Evolutionary conservation across 37 sponge, comb jelly and placozoan species (phyloP).

Genomic region (Bolinopsis microptera): DNA sequence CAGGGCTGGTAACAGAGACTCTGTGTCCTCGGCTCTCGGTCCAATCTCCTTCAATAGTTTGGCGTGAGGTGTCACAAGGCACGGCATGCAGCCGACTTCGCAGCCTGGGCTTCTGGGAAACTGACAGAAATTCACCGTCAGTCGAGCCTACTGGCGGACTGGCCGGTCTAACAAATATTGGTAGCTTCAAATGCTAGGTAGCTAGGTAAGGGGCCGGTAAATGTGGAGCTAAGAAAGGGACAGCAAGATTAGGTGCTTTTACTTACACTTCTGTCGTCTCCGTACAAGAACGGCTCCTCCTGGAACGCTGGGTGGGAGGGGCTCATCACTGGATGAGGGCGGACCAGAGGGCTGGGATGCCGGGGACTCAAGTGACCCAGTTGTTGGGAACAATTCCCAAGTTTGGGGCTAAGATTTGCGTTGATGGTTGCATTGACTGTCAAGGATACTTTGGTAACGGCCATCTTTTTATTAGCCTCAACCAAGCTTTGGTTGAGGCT

Average conservation of each 20-base stretch:
- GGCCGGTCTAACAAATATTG: no score
- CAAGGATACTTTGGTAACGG: background rate
- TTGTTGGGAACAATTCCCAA: background rate
- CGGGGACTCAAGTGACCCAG: background rate
- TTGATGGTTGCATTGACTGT: background rate
- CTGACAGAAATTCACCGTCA: conserved; percentile 19
- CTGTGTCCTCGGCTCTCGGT: conserved; percentile 13
- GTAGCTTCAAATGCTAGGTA: no score
- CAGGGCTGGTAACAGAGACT: conserved; percentile 2
- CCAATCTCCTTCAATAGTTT: conserved; percentile 5
- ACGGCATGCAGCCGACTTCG: conserved; percentile 49
- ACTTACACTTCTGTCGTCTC: conserved; percentile 64
- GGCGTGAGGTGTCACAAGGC: conserved; percentile 45
- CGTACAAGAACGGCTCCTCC: background rate
- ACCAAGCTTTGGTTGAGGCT: no score
- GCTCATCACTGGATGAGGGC: background rate
- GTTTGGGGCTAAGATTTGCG: background rate
- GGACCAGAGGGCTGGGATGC: background rate
- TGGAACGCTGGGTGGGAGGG: conserved; percentile 7
- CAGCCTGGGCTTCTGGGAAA: conserved; percentile 60
- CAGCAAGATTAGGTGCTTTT: background rate
- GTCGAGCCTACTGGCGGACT: background rate
- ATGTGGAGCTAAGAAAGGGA: background rate
- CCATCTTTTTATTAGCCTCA: background rate
- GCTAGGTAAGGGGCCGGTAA: background rate